These are phyloP conservation scores for Caretta caretta DNA, from an alignment of 2,113 vertebrate species.

Conservation along the genomic window DNA sequence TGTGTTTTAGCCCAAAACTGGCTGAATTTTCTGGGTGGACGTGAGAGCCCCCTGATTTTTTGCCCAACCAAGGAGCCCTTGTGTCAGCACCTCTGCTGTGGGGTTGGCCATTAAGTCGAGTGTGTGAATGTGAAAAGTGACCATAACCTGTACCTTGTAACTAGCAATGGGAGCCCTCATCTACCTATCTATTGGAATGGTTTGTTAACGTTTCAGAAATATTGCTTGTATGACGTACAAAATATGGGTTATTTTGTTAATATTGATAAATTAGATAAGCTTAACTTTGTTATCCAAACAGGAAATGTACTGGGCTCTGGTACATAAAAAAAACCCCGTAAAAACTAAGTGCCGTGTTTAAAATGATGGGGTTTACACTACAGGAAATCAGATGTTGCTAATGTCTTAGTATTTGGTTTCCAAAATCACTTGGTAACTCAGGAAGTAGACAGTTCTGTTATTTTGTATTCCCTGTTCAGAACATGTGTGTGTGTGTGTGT, in stretches of 20 bases:
- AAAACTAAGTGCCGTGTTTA: not conserved
- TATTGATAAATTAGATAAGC: not conserved
- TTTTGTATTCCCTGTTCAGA: not conserved
- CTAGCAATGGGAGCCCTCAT: not conserved
- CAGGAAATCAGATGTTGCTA: not conserved
- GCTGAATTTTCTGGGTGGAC: not conserved
- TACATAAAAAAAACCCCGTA: accelerated
- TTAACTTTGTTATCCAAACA: not conserved
- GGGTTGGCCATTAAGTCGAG: too few species aligned
- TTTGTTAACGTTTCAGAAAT: not conserved
- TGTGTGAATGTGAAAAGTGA: too few species aligned
- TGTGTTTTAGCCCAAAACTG: not conserved
- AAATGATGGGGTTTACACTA: not conserved
- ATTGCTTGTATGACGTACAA: not conserved
- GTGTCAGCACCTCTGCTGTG: not conserved
- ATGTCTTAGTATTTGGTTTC: not conserved
- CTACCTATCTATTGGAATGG: too few species aligned
- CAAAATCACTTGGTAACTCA: not conserved
- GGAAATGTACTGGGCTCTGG: not conserved
- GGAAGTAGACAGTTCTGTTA: too few species aligned
- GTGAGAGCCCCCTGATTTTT: not conserved
- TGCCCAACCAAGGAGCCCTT: not conserved
- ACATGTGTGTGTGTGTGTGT: too few species aligned
- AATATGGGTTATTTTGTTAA: not conserved
- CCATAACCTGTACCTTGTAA: not conserved